Base-by-base conservation (phyloP, 2,888 invertebrate genomes). In the Lottia gigantea region DNA sequence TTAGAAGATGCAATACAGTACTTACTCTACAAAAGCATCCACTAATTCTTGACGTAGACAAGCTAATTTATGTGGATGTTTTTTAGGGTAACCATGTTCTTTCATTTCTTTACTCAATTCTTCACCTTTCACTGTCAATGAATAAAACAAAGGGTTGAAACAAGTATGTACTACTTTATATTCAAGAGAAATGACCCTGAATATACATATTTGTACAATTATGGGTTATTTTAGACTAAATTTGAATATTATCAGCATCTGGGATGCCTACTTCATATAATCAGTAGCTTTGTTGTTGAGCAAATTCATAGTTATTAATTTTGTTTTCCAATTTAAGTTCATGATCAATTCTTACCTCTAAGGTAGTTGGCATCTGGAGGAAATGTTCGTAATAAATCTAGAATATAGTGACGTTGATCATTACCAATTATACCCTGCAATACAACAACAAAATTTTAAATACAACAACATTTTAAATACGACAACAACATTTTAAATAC, bases 321-420 rank as follows among this genome's bases (percentile, higher is more conserved):
- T n/a, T n/a, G n/a, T n/a, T n/a, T n/a, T n/a, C n/a, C n/a, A n/a
- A n/a, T n/a, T n/a, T n/a, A n/a, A n/a, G n/a, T 40, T 40, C 6
- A 40, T 11, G 7, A 40, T 40, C 40, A 8, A 11, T 8, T 40
- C 78, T 69, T 76, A 95, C 95, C 89, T 89, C 95, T 94, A 70
- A 98, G 90, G 90, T 95, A 99, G 90, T 99, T 98, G 16, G 98
- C 96, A 91, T 99, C 99, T 0, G 98, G 97, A 64, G 99, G 99
- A 90, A 98, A 98, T 7, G 98, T 99, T 63, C 99, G 91, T 74
- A 99, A 90, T 71, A 99, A 91, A 90, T 99, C 99, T 46, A 99
- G 91, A 80, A 99, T 96, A 88, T 99, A 99, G 87, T 98, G 96
- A 25, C 99, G 92, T 11, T 97, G 95, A 89, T 99, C 99, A 89